Conservation (phyloP, 2,888 invertebrate species). For the Drepanosiphum platanoidis region DNA sequence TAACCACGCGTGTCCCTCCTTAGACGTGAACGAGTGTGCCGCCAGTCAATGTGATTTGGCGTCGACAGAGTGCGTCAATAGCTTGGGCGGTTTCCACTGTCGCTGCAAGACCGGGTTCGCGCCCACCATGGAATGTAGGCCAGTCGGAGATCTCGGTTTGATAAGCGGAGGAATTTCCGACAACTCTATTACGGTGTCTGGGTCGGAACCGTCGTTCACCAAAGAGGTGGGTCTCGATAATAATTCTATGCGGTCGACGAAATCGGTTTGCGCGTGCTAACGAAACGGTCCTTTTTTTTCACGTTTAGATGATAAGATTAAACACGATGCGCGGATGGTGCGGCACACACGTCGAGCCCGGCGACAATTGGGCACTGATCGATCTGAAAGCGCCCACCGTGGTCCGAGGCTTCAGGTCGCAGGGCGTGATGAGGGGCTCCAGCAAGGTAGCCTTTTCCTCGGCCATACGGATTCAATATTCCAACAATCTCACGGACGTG, state of each 20-base stretch:
- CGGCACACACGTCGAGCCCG: conserved; percentile 84
- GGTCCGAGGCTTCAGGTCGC: conserved; percentile 88
- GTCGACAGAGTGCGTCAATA: conserved; percentile 90
- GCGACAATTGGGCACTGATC: conserved; percentile 87
- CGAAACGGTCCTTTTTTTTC: neutral
- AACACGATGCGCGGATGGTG: conserved; percentile 91
- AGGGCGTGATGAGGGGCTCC: conserved; percentile 84
- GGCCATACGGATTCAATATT: conserved; percentile 87
- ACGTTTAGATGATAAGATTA: conserved; percentile 79
- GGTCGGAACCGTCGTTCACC: conserved; percentile 82
- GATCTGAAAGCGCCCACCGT: conserved; percentile 90
- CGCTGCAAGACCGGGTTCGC: conserved; percentile 86
- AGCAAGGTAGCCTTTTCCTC: conserved; percentile 89
- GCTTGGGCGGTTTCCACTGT: conserved; percentile 88
- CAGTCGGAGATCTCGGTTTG: conserved; percentile 87
- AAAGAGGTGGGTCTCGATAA: conserved; percentile 74
- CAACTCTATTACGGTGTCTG: conserved; percentile 86
- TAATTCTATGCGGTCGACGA: neutral
- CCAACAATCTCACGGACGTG: conserved; percentile 86
- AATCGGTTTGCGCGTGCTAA: neutral
- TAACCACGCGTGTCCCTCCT: conserved; percentile 42
- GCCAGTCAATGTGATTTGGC: conserved; percentile 89
- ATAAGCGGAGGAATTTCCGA: conserved; percentile 91
- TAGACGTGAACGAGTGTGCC: conserved; percentile 88
- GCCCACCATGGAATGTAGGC: conserved; percentile 87